Conservation (phyloP, 2,888 invertebrate genomes). For the Podabrus alpinus region DNA sequence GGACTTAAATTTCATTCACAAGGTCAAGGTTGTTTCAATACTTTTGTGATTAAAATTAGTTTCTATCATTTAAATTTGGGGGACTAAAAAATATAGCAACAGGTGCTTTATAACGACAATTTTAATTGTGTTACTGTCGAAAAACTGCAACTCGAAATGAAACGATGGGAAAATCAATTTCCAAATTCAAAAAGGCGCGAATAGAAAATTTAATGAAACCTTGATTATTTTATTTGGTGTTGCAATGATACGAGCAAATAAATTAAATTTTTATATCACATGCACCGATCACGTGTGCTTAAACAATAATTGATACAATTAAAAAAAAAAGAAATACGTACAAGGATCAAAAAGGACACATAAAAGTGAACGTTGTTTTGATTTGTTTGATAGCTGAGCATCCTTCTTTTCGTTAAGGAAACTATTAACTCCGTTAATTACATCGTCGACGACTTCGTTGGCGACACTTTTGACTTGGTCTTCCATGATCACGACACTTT, state of each 20-base stretch:
- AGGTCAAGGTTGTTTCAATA: not conserved
- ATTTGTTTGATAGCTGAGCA: slow-evolving; percentile 33
- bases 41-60: not conserved
- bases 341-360: slow-evolving; percentile 60
- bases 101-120: not conserved
- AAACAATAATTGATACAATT: not conserved
- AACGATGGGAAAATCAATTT: not conserved
- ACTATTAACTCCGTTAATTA: slow-evolving; percentile 47
- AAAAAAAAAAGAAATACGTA: slow-evolving; percentile 49
- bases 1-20: not conserved
- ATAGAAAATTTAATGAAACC: not conserved
- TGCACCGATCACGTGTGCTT: not conserved
- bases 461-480: slow-evolving; percentile 43
- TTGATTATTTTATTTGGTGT: not conserved
- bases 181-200: not conserved
- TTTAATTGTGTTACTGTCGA: not conserved
- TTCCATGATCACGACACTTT: slow-evolving; percentile 31
- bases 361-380: slow-evolving; percentile 53
- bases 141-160: not conserved
- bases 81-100: not conserved
- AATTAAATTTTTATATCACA: not conserved
- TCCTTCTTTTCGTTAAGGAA: slow-evolving; percentile 42
- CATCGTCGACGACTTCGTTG: slow-evolving; percentile 50
- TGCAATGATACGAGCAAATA: not conserved
- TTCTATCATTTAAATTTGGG: not conserved